A percentile compares a stretch with the other conserved stretches of the same genome.
These are phyloP conservation scores for Bombus difficillimus DNA, from an alignment of 1,140 invertebrate genomes.

Conservation along the genomic window DNA sequence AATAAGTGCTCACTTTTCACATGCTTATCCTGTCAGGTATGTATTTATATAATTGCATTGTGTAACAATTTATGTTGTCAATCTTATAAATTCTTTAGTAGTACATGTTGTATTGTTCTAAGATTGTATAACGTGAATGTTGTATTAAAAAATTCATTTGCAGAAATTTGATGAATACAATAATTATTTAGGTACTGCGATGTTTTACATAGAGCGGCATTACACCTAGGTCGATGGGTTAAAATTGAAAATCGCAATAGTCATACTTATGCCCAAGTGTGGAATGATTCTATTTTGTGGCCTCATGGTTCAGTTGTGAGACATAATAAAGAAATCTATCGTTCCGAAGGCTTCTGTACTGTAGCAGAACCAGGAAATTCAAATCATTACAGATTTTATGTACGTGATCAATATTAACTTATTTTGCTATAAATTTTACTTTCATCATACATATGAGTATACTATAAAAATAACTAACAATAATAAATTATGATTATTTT, in stretches of 20 bases:
- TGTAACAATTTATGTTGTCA: not conserved
- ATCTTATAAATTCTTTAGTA: not conserved
- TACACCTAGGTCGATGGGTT: slow-evolving; percentile 95
- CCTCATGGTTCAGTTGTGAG: slow-evolving; percentile 91
- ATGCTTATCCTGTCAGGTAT: slow-evolving; percentile 88
- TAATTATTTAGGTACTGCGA: slow-evolving; percentile 88
- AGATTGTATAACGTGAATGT: not conserved
- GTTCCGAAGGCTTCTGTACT: slow-evolving; percentile 88
- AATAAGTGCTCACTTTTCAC: slow-evolving; percentile 91
- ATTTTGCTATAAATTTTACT: slow-evolving; percentile 1
- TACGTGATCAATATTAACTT: slow-evolving; percentile 82
- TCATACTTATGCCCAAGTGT: slow-evolving; percentile 86
- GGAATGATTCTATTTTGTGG: slow-evolving; percentile 90
- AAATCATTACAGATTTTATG: slow-evolving; percentile 92
- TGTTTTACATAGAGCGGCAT: slow-evolving; percentile 92
- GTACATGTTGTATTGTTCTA: not conserved
- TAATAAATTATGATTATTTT: slow-evolving; percentile 39
- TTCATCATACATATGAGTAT: no score
- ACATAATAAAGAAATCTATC: slow-evolving; percentile 90
- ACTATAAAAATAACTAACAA: not conserved
- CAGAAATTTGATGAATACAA: slow-evolving; percentile 39
- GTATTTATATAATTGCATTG: slow-evolving; percentile 8
- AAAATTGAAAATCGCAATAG: slow-evolving; percentile 86
- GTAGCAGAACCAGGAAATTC: slow-evolving; percentile 92
- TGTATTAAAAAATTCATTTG: slow-evolving; percentile 44